Conservation (phyloP, 1,140 invertebrate species). For the Conus betulinus region DNA sequence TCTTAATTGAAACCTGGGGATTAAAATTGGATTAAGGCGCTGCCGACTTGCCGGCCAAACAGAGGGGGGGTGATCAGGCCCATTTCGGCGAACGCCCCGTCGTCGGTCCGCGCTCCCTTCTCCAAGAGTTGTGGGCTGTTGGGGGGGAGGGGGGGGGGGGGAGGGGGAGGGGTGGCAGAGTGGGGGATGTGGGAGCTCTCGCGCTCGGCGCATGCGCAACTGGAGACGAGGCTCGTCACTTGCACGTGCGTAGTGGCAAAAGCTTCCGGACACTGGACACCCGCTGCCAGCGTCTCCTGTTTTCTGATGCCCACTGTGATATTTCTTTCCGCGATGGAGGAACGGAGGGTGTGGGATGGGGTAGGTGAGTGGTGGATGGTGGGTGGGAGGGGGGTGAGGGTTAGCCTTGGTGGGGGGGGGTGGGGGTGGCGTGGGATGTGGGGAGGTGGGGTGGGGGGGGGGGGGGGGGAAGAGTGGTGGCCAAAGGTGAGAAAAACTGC, state of each 20-base stretch:
- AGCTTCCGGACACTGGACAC: neutral
- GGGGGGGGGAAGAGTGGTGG: neutral
- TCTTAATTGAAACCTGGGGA: conserved; percentile 41
- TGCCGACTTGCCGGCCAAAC: conserved; percentile 15
- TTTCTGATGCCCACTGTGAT: neutral
- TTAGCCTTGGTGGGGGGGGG: neutral
- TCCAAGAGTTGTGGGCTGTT: neutral
- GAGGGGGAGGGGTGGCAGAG: neutral
- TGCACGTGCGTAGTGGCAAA: conserved; percentile 24
- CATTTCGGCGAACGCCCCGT: no score
- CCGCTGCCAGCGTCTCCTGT: neutral
- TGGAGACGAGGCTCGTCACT: conserved; percentile 21
- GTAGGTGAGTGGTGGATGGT: neutral
- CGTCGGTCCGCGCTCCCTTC: neutral
- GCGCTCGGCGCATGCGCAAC: conserved; percentile 33
- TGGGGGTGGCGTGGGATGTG: neutral
- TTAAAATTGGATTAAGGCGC: conserved; percentile 42
- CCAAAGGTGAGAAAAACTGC: neutral
- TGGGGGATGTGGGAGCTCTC: no score
- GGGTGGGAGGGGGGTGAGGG: no score
- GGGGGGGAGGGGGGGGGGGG: neutral
- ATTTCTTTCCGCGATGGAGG: neutral
- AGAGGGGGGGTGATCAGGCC: conserved; percentile 12
- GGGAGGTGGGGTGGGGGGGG: neutral
- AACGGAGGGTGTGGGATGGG: neutral